Base-by-base conservation (phyloP, 2,113 vertebrate species). In the Triplophysa rosa region DNA sequence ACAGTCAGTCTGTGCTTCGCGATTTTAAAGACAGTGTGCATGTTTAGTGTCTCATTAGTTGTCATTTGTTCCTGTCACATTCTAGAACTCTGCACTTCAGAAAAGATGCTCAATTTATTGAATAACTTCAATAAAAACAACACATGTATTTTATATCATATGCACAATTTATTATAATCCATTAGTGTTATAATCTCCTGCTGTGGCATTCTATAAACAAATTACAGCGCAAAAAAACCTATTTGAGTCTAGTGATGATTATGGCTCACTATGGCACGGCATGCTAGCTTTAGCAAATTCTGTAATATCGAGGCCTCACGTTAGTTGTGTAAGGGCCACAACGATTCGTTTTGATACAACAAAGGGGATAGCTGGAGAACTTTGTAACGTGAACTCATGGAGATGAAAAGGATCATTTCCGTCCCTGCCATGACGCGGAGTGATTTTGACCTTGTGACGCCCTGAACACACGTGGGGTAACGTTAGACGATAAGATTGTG, bases 401-500 rank as follows among this genome's bases (percentile, higher is more conserved):
- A 21, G 24, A 65, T 83, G 62, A 78, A n/a, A 21, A 69, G n/a
- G 3, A 56, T 76, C 58, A n/a, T 73, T 85, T 85, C 78, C 78
- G 84, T 86, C 47, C 87, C 69, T 83, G 88, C 85, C 83, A 82
- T 78, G 62, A 84, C 76, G 84, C 54, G 29, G 47, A 42, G 70
- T 70, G 68, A 59, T 24, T 89, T 85, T 94, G 93, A 94, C 93
- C 93, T 94, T 94, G 93, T 93, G 91, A 90, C 85, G 89, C 89
- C 81, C 89, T 69, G 64, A 70, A 40, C 67, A 58, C 92, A 91
- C 89, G 91, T 91, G 91, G 71, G 58, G 4, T 16, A 29, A 29
- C 29, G 29, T 29, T 4, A 17, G 26, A 26, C 10, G 10, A 58
- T 8, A 29, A 13, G 1, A 37, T 23, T 26, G 12, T 19, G 13